A percentile compares a stretch with the other conserved stretches of the same genome.
phyloP scores from a whole-genome alignment of 2,797 vertebrate species.

The Darevskia mixta region DNA sequence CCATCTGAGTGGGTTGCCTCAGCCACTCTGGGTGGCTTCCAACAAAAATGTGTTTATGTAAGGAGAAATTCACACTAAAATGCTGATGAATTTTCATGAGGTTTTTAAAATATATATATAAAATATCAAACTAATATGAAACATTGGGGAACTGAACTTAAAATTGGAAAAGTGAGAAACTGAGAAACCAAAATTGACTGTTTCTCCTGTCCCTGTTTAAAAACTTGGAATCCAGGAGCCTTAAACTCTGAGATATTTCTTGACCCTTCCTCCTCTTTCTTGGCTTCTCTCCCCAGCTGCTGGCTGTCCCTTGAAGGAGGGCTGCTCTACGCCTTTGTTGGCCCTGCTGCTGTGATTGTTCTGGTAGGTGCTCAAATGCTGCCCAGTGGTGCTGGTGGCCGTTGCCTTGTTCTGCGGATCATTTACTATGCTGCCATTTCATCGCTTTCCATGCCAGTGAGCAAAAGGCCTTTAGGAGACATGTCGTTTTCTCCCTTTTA shows the following conservation, averaged over 20 bases:
- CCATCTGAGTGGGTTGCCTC: no score
- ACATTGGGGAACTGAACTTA: no score
- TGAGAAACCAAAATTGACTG: no score
- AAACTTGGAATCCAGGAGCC: background rate
- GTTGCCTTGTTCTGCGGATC: background rate
- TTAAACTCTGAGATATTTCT: background rate
- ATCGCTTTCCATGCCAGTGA: background rate
- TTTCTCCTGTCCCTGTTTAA: no score
- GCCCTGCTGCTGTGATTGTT: slow-evolving; percentile 96
- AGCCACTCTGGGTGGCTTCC: no score
- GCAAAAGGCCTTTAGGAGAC: background rate
- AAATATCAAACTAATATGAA: no score
- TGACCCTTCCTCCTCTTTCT: background rate
- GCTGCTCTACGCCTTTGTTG: slow-evolving; percentile 95
- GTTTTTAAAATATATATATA: no score
- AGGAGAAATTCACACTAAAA: background rate
- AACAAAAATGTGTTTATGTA: no score
- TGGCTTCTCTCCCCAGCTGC: slow-evolving; percentile 81
- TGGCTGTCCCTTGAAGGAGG: slow-evolving; percentile 98
- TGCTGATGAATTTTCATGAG: no score
- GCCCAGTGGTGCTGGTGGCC: background rate
- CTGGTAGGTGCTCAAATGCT: slow-evolving; percentile 85
- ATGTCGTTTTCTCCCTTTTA: background rate
- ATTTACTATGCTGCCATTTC: background rate
- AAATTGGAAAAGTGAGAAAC: no score